A percentile compares a stretch with the other conserved stretches of the same genome.
phyloP scores from a whole-genome alignment of 2,888 invertebrate genomes.

The Colostygia pectinataria region DNA sequence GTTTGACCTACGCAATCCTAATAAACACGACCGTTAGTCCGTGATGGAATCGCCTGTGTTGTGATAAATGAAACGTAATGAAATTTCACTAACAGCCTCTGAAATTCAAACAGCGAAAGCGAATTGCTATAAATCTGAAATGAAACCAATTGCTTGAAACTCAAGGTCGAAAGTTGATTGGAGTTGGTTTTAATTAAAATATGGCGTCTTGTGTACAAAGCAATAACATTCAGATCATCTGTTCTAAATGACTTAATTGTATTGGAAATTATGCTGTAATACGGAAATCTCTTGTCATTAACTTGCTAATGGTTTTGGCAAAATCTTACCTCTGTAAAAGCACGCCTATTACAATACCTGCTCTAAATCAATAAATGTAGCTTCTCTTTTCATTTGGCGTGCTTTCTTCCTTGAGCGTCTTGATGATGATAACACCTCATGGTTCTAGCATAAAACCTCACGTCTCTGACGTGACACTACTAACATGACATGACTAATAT shows the following conservation, averaged over 20 bases:
- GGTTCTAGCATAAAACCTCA: no score
- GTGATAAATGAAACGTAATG: constrained; percentile 50
- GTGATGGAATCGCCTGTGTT: constrained; percentile 45
- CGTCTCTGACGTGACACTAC: no score
- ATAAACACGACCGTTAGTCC: constrained; percentile 46
- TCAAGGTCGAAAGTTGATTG: constrained; percentile 29
- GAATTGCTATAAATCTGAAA: constrained; percentile 22
- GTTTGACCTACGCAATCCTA: constrained; percentile 41
- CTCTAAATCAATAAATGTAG: no score
- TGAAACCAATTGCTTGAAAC: constrained; percentile 22
- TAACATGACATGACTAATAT: no score
- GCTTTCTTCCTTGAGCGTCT: no score
- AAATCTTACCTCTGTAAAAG: no score
- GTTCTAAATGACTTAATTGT: constrained; percentile 31
- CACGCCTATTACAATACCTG: no score
- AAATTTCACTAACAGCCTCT: constrained; percentile 48
- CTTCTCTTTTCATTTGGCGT: no score
- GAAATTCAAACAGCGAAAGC: constrained; percentile 36
- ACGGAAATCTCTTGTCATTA: constrained; percentile 1
- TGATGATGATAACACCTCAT: no score
- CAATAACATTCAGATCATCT: constrained; percentile 44
- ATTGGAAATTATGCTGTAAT: constrained; percentile 10
- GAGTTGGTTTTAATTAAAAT: constrained; percentile 45
- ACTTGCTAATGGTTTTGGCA: constrained; percentile 1
- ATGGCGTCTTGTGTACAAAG: constrained; percentile 41